Evolutionary conservation across 2,797 vertebrate genomes (phyloP), one percentile per base, ranked within the genome.

Genomic region (Scleropages formosus): DNA sequence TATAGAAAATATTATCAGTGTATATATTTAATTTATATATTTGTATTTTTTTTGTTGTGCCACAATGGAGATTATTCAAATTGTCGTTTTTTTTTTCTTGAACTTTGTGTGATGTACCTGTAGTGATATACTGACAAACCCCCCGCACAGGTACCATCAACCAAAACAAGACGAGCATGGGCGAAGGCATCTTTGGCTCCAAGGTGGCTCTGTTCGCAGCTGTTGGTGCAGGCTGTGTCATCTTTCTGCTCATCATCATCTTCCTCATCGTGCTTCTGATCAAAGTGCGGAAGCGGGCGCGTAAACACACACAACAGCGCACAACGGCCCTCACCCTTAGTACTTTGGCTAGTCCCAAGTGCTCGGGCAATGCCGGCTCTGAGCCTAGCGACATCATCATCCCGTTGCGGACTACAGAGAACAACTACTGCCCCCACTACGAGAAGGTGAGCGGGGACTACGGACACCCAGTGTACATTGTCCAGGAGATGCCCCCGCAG

Each of bases 361-460:
- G 95, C 85, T 93, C 95, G 0, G 92, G 93, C 79, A 93, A 91
- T 0, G 85, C 87, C 18, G 90, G 90, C 85, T 90, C 95, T 0
- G 96, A 98, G 87, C 95, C 96, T 89, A 98, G 96, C 74, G 96
- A 98, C 91, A 96, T 98, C 93, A 98, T 98, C 94, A 98, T 98
- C 90, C 96, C 97, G 75, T 94, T 98, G 93, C 96, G 96, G 95
- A 98, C 93, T 93, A 93, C 96, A 94, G 95, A 98, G 89, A 97
- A 98, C 93, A 97, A 96, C 94, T 98, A 98, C 92, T 98, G 96
- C 92, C 96, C 96, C 77, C 96, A 98, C 92, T 95, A 95, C 47
- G 93, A 95, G 91, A 95, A 95, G 86, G 93, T 95, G 84, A 95
- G 94, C 88, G 93, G 94, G 80, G 94, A 95, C 88, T 95, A 95